Conservation (phyloP, 2,113 vertebrate genomes). For the Albula goreensis region DNA sequence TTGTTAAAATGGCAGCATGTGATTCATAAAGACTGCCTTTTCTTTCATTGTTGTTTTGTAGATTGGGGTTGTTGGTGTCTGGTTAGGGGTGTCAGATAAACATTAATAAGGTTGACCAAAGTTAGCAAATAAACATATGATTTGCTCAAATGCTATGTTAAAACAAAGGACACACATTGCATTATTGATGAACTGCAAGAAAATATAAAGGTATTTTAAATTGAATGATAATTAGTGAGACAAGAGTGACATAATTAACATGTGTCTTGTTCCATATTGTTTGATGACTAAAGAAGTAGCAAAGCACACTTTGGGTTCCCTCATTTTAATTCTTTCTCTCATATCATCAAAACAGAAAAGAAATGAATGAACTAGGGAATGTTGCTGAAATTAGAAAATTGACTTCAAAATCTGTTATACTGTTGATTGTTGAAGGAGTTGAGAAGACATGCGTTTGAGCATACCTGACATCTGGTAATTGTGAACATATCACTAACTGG, state of each 20-base stretch:
- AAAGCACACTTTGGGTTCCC: not conserved
- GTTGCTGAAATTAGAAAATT: not conserved
- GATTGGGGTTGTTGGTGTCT: not conserved
- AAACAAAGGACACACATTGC: no score
- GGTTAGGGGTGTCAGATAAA: not conserved
- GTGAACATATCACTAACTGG: not conserved
- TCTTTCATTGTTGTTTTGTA: not conserved
- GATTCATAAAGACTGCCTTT: not conserved
- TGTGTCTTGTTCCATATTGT: not conserved
- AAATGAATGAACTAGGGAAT: not conserved
- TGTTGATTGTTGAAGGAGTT: not conserved
- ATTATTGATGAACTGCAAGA: no score
- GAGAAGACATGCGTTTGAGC: not conserved
- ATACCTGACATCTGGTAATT: not conserved
- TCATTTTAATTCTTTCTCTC: not conserved
- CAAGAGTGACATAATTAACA: not conserved
- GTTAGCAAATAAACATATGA: not conserved
- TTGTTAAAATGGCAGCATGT: not conserved
- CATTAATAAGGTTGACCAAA: not conserved
- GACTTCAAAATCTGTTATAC: not conserved
- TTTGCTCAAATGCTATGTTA: not conserved
- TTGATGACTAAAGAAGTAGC: not conserved
- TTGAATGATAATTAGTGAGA: no score
- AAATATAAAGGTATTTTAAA: no score
- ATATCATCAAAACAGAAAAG: not conserved